Base-by-base conservation (phyloP, 2,888 invertebrate genomes). In the Amitus sp. region DNA sequence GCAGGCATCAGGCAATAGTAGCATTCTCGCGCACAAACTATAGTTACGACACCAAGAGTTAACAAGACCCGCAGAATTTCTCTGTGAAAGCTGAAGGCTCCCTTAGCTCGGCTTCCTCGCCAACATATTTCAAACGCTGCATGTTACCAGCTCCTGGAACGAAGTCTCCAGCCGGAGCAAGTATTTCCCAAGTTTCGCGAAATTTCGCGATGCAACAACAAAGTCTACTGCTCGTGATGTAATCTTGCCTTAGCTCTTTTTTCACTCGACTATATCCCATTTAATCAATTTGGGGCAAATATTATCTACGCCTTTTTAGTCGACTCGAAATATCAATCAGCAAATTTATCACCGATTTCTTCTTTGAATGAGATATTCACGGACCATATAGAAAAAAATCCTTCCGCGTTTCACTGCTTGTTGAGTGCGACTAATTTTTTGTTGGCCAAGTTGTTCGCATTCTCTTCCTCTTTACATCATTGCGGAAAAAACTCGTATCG, bases 241-340 rank as follows among this genome's bases (percentile, higher is more conserved):
- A 73, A 74, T 74, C 72, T 72, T 69, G 66, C 65, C 66, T 40
- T 62, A n/a, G n/a, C n/a, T n/a, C n/a, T n/a, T n/a, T n/a, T n/a
- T n/a, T n/a, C n/a, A n/a, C n/a, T n/a, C n/a, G n/a, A n/a, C n/a
- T n/a, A n/a, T n/a, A n/a, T n/a, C n/a, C n/a, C n/a, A n/a, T n/a
- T n/a, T n/a, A n/a, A n/a, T n/a, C n/a, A n/a, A n/a, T n/a, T n/a
- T n/a, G n/a, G n/a, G n/a, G n/a, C n/a, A n/a, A n/a, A n/a, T n/a
- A n/a, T n/a, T n/a, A n/a, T n/a, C n/a, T n/a, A n/a, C n/a, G n/a
- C n/a, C n/a, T n/a, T n/a, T n/a, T n/a, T n/a, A n/a, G n/a, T n/a
- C n/a, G n/a, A n/a, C n/a, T n/a, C n/a, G n/a, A n/a, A n/a, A n/a
- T n/a, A n/a, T n/a, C n/a, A n/a, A n/a, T n/a, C n/a, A n/a, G n/a